These are phyloP conservation scores for Tinamus guttatus DNA, from an alignment of 2,113 vertebrate species.

Conservation along the genomic window DNA sequence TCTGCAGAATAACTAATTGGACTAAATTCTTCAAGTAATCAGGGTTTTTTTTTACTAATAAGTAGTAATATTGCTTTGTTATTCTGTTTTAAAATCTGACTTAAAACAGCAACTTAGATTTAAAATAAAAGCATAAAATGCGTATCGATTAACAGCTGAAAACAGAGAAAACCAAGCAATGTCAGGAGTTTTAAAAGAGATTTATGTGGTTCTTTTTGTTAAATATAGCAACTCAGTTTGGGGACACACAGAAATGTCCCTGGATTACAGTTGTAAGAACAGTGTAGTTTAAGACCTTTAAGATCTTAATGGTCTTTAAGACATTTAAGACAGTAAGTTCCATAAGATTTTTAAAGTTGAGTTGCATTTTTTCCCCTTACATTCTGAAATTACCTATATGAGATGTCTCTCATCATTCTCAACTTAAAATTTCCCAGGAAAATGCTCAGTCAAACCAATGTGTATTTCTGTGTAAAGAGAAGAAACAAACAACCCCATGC, in stretches of 20 bases:
- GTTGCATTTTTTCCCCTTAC: background rate
- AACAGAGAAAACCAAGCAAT: background rate
- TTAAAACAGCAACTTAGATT: background rate
- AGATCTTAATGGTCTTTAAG: background rate
- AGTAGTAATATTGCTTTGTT: background rate
- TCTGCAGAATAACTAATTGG: slow-evolving; percentile 23
- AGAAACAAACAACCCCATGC: background rate
- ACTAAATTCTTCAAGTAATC: slow-evolving; percentile 6
- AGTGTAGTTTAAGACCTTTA: background rate
- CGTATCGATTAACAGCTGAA: background rate
- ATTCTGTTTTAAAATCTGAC: background rate
- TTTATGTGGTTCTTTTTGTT: background rate
- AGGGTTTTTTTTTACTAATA: background rate
- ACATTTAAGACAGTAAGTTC: background rate
- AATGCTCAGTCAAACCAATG: background rate
- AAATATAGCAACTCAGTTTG: background rate
- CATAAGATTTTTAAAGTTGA: background rate
- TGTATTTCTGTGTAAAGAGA: background rate
- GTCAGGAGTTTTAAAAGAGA: background rate
- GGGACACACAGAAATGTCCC: background rate
- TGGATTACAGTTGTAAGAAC: background rate
- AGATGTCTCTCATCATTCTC: background rate
- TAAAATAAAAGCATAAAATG: slow-evolving; percentile 22
- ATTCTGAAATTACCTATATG: background rate
- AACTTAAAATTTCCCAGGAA: background rate